Evolutionary conservation across 2,888 invertebrate species (phyloP), one percentile per base, ranked within the genome.

Genomic region (Drosophila colorata): DNA sequence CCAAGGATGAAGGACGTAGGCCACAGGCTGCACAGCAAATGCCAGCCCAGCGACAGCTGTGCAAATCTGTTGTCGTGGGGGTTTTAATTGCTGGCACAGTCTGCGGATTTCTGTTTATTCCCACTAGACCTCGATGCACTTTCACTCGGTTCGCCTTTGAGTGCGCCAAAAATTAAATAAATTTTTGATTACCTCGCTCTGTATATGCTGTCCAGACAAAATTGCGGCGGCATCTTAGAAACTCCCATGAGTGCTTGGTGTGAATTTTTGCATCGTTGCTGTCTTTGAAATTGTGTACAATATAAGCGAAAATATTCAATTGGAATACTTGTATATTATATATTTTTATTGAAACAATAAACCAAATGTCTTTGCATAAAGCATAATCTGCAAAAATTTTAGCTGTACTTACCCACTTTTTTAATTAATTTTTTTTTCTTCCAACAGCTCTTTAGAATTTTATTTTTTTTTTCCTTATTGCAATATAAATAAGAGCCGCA

Each of bases 161-260:
- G 66, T 60, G 59, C 31, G 25, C 46, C 56, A 69, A 51, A 87
- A 84, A 87, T 87, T 82, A 76, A 80, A 87, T 87, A 82, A 64
- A 84, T 87, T 70, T 80, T 87, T 82, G 70, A 84, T 87, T 80
- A 80, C 85, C 75, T 65, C 65, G 65, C 67, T 72, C 63, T 51
- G 47, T 40, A 55, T 47, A 25, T 55, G 41, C 46, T 56, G 20
- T 33, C 49, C 18, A 46, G 18, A 25, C n/a, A 16, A 49, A 25
- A 53, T 53, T 58, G 52, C 16, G 23, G 43, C 37, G 9, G 55
- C 11, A 37, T 31, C 23, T 55, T 48, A 4, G 31, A 40, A 23
- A 35, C 28, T 33, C n/a, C n/a, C 8, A 6, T 63, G 25, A 49
- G 43, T 61, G 53, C 48, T 28, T 14, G 9, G 20, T 13, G 14